Conservation (phyloP, 1,140 invertebrate species). For the Maconellicoccus hirsutus region DNA sequence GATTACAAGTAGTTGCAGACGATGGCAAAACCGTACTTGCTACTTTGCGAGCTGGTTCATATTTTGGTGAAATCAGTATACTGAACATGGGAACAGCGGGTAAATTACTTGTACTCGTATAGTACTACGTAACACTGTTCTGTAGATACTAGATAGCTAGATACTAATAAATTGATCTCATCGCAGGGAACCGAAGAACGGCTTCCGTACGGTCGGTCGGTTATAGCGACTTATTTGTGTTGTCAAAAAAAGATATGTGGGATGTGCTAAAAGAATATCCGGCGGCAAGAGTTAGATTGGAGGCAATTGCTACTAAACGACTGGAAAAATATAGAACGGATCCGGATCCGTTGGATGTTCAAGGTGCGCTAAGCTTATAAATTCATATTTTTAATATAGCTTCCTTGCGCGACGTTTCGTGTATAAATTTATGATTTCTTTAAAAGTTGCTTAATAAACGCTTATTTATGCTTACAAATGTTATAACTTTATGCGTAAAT, state of each 20-base stretch:
- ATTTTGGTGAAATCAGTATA: constrained; percentile 99
- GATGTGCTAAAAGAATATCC: constrained; percentile 98
- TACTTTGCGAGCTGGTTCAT: constrained; percentile 90
- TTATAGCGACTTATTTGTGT: constrained; percentile 95
- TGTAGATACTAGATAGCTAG: too few relatives aligned
- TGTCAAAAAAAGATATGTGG: constrained; percentile 99
- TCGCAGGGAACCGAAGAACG: constrained; percentile 84
- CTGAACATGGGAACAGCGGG: constrained; percentile 99
- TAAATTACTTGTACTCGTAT: too few relatives aligned
- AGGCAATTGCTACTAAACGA: constrained; percentile 92
- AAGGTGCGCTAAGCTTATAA: constrained; percentile 13
- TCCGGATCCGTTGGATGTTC: constrained; percentile 37
- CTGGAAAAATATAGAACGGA: constrained; percentile 91
- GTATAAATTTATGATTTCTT: not conserved
- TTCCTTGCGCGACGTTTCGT: not conserved
- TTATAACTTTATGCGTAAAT: not conserved
- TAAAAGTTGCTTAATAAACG: constrained; percentile 11
- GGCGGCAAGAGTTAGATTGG: constrained; percentile 85
- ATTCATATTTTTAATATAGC: not conserved
- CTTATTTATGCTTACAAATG: not conserved
- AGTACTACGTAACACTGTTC: not conserved
- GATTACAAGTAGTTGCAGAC: constrained; percentile 91
- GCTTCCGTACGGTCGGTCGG: constrained; percentile 93
- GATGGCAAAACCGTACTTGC: constrained; percentile 94
- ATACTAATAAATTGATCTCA: constrained; percentile 27